These are phyloP conservation scores for Palythoa caribaeorum DNA, from an alignment of 92 coral and sea anemone genomes.

Conservation along the genomic window DNA sequence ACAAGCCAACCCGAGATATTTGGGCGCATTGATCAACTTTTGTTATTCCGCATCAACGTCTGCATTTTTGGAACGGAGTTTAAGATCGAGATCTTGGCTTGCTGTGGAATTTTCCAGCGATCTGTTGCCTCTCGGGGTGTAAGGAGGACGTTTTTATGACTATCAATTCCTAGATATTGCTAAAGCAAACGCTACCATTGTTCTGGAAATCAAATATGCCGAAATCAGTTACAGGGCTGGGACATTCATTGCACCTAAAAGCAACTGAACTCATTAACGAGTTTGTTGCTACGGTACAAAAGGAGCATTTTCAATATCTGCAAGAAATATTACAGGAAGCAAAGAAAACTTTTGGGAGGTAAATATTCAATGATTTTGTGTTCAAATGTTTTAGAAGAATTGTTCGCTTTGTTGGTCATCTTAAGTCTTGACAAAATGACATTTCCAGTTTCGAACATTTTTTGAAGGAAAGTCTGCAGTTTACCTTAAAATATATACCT, in stretches of 20 bases:
- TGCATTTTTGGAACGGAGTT: not conserved
- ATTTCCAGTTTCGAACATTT: not conserved
- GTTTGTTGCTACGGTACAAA: conserved; percentile 43
- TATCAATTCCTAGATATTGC: not conserved
- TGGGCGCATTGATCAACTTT: not conserved
- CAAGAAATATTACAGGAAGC: conserved; percentile 89
- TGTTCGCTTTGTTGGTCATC: not conserved
- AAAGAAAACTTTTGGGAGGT: conserved; percentile 90
- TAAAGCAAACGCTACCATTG: not conserved
- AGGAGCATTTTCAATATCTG: conserved; percentile 80
- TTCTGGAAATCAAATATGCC: conserved; percentile 6
- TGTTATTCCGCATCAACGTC: no score
- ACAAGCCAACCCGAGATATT: not conserved
- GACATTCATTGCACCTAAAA: conserved; percentile 71
- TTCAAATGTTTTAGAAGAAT: not conserved
- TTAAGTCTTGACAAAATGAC: not conserved
- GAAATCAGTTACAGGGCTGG: conserved; percentile 39
- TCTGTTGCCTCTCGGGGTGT: not conserved
- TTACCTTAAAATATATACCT: no score
- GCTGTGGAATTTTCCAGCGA: not conserved
- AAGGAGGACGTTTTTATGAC: not conserved
- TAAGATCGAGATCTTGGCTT: not conserved
- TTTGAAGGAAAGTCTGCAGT: no score
- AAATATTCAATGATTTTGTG: not conserved
- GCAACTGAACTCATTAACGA: conserved; percentile 68